Evolutionary conservation across 2,888 invertebrate species (phyloP).

Genomic region (Xanthia togata): DNA sequence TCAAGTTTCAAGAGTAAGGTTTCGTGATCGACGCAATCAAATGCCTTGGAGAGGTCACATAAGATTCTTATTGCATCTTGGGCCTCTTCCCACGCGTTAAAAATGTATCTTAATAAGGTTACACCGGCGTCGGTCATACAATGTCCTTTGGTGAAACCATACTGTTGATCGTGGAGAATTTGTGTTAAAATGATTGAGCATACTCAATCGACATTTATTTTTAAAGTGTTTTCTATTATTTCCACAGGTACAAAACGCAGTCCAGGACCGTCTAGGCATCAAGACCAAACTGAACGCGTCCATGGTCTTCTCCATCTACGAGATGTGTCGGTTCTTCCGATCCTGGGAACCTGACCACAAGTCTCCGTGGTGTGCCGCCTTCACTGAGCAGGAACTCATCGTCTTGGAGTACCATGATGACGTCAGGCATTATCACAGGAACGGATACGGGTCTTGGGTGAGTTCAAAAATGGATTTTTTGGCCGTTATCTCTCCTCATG

Average conservation of each 20-base stretch:
- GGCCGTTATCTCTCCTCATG: neutral
- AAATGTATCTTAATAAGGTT: no score
- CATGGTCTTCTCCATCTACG: conserved; percentile 92
- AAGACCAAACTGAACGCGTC: conserved; percentile 73
- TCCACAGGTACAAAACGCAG: conserved; percentile 81
- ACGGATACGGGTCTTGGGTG: conserved; percentile 84
- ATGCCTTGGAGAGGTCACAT: no score
- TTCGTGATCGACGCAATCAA: no score
- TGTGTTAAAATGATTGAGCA: no score
- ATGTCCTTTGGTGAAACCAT: no score
- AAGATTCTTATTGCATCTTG: no score
- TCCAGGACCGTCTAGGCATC: conserved; percentile 89
- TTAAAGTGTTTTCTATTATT: neutral
- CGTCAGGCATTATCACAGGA: conserved; percentile 92
- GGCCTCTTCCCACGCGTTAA: no score
- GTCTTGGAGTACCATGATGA: conserved; percentile 95
- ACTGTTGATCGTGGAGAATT: no score
- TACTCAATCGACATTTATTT: neutral
- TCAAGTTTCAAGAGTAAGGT: no score
- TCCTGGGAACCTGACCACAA: conserved; percentile 86
- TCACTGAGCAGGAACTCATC: conserved; percentile 92
- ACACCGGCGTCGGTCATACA: no score
- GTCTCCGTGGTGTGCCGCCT: conserved; percentile 94
- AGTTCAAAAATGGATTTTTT: conserved; percentile 39
- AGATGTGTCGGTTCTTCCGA: conserved; percentile 94